phyloP scores from a whole-genome alignment of 2,113 vertebrate genomes.

The Protobothrops mucrosquamatus region DNA sequence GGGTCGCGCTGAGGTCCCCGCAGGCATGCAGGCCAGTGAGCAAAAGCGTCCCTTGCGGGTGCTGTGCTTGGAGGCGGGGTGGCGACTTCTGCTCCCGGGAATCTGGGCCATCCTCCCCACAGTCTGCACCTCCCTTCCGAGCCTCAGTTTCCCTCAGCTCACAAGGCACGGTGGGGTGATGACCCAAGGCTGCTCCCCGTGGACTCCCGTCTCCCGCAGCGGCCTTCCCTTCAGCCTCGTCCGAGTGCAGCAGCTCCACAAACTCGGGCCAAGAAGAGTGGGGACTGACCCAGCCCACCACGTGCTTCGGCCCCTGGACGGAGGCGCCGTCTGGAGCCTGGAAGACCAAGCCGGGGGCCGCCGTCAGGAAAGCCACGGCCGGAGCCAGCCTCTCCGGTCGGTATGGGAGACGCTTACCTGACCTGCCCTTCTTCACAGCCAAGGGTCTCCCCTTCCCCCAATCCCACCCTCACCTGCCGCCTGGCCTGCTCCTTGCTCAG shows the following conservation, averaged over 20 bases:
- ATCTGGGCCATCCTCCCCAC: not conserved
- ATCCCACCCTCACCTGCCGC: constrained; percentile 40
- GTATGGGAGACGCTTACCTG: no score
- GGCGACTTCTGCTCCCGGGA: not conserved
- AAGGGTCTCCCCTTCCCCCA: no score
- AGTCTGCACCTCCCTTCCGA: rapidly evolving
- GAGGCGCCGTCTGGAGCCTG: constrained; percentile 29
- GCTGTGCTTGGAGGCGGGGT: no score
- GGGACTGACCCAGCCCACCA: constrained; percentile 79
- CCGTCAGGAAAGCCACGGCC: not conserved
- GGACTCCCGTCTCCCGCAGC: not conserved
- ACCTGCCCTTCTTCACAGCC: no score
- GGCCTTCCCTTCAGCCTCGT: rapidly evolving
- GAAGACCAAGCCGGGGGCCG: not conserved
- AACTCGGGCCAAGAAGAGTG: constrained; percentile 75
- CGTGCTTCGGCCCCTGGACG: constrained; percentile 66
- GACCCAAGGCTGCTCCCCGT: not conserved
- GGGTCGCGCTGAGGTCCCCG: constrained; percentile 86
- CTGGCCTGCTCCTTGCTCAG: constrained; percentile 69
- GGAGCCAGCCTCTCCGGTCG: not conserved
- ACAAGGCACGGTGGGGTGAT: rapidly evolving
- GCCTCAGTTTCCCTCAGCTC: not conserved
- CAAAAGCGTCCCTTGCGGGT: constrained; percentile 53
- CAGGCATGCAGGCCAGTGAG: constrained; percentile 90
- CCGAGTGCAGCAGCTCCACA: constrained; percentile 64